Evolutionary conservation across 2,888 invertebrate species (phyloP), one percentile per base, ranked within the genome.

Genomic region (Hofmannophila pseudospretella): DNA sequence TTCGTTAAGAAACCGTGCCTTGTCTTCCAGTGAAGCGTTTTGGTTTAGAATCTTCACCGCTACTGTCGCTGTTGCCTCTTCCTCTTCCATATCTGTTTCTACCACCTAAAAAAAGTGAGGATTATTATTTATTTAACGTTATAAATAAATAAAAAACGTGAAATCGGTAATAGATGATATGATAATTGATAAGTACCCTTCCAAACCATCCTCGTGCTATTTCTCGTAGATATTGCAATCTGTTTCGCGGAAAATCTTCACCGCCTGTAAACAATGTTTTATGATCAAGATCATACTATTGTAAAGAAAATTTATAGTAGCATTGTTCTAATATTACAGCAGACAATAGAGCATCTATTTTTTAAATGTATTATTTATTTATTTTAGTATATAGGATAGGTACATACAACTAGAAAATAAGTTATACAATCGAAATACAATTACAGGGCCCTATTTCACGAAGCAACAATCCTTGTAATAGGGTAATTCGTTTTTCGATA

Each of bases 151-250:
- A 22, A 11, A n/a, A 19, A 16, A 14, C 9, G 10, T n/a, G n/a
- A n/a, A n/a, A n/a, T n/a, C n/a, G n/a, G n/a, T n/a, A n/a, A n/a
- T n/a, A n/a, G n/a, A n/a, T n/a, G n/a, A n/a, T n/a, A n/a, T n/a
- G n/a, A n/a, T n/a, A 4, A 16, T 16, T 5, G 5, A 16, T 3
- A 16, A 16, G 16, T 64, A 90, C 90, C 69, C 89, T 92, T 36
- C 96, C 96, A 75, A 95, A 96, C 95, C 95, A 95, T 27, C 95
- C 95, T 47, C 90, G 89, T 1, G 94, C 95, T 41, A 95, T 89
- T 79, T 95, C 95, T 58, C 92, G 90, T 9, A 95, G 89, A 73
- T 95, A 96, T 67, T 94, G 93, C 50, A 96, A 77, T 60, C 92
- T 91, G 55, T 89, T 90, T 49, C 96, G 88, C 0, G 94, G 92